Evolutionary conservation across 1,140 invertebrate species (phyloP).

Genomic region (Pachyrhynchus sulphureomaculatus): DNA sequence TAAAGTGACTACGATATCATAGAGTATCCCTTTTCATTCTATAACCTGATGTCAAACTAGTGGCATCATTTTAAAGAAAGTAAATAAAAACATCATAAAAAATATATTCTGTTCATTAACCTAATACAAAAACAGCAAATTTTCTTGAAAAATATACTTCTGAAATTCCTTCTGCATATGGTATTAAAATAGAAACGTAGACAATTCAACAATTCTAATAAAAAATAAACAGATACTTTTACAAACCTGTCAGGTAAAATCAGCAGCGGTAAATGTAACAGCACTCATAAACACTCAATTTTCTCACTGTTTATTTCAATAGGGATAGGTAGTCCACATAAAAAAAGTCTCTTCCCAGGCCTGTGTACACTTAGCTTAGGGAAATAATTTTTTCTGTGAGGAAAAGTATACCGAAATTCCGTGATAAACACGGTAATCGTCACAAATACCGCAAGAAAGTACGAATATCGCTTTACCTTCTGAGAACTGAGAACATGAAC

Average conservation of each 20-base stretch:
- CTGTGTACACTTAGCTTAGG: neutral
- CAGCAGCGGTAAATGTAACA: constrained; percentile 5
- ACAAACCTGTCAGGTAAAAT: constrained; percentile 18
- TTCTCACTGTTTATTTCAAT: constrained; percentile 1
- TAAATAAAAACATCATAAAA: no score
- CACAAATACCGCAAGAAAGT: neutral
- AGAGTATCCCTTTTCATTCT: no score
- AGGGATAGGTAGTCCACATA: neutral
- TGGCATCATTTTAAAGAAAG: no score
- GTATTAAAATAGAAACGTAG: constrained; percentile 1
- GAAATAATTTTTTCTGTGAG: neutral
- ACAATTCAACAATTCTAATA: neutral
- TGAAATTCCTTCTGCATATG: neutral
- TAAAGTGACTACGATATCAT: no score
- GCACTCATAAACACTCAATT: constrained; percentile 9
- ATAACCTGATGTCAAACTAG: no score
- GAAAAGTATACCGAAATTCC: neutral
- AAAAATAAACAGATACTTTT: constrained; percentile 7
- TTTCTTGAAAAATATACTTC: neutral
- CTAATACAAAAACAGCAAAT: no score
- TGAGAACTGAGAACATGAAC: constrained; percentile 10
- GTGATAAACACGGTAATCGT: constrained; percentile 2
- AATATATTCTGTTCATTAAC: no score
- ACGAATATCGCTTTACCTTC: constrained; percentile 6
- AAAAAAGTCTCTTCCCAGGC: neutral